A percentile compares a stretch with the other conserved stretches of the same genome.
Conservation (phyloP, 2,888 invertebrate species). For the Lumbricus terrestris region DNA sequence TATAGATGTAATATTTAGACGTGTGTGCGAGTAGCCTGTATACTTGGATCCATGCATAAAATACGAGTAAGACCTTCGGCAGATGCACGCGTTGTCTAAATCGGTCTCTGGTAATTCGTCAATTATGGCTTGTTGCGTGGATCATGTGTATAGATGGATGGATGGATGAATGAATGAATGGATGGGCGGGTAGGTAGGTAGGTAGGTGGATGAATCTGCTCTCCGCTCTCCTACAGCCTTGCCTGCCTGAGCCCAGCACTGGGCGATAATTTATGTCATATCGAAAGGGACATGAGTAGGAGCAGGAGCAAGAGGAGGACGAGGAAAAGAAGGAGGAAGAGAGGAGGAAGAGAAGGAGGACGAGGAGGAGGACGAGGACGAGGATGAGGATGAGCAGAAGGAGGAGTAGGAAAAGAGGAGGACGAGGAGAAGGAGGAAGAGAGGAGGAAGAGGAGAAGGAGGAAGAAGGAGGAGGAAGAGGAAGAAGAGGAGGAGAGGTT, state of each 20-base stretch:
- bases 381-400: not conserved
- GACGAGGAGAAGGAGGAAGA: too few species aligned
- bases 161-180: not conserved
- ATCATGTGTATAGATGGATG: not conserved
- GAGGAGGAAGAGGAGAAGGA: too few species aligned
- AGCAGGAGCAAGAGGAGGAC: not conserved
- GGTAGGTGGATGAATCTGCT: not conserved
- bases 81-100: not conserved
- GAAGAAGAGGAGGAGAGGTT: too few species aligned
- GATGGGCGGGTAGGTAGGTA: not conserved
- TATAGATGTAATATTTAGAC: not conserved
- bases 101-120: not conserved
- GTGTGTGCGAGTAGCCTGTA: not conserved
- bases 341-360: not conserved
- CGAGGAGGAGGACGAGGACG: not conserved
- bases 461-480: too few species aligned
- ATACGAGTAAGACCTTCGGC: not conserved
- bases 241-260: not conserved
- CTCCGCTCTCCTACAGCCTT: not conserved
- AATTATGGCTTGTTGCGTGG: not conserved
- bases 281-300: not conserved
- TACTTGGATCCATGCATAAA: not conserved
- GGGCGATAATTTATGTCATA: not conserved
- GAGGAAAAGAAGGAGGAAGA: too few species aligned
- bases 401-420: too few species aligned